Percentiles rank a stretch among this genome's conserved stretches.
phyloP scores from a whole-genome alignment of 2,113 vertebrate genomes.

The Lophochroa leadbeateri region DNA sequence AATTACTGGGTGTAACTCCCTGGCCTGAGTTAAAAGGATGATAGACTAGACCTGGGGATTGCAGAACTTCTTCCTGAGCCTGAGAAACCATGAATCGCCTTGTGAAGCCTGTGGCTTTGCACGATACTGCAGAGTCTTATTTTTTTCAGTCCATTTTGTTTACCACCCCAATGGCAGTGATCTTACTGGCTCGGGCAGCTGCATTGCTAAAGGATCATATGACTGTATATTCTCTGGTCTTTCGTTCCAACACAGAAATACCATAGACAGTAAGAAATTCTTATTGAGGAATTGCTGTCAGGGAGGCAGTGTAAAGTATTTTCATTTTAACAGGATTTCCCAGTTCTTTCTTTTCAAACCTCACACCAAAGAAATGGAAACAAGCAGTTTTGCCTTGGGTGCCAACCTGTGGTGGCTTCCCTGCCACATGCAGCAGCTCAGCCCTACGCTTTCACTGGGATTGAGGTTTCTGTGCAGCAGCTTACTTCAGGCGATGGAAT shows the following conservation, averaged over 20 bases:
- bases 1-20: constrained; percentile 26
- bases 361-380: not conserved
- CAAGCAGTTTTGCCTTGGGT: not conserved
- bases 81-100: not conserved
- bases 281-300: not conserved
- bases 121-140: not conserved
- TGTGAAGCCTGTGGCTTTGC: not conserved
- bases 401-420: not conserved
- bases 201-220: not conserved
- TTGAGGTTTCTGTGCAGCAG: not conserved
- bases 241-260: not conserved
- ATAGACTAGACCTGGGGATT: not conserved
- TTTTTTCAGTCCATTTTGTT: not conserved
- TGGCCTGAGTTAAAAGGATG: constrained; percentile 18
- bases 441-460: not conserved
- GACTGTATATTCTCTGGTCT: not conserved
- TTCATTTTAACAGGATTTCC: not conserved
- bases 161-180: not conserved
- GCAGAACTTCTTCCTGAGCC: not conserved
- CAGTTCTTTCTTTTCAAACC: not conserved
- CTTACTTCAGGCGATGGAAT: not conserved
- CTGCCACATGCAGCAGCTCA: accelerated
- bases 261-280: not conserved
- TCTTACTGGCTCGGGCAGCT: not conserved
- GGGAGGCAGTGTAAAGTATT: not conserved